Conservation (phyloP, 2,113 vertebrate species). For the Ptychochromis oligacanthus region DNA sequence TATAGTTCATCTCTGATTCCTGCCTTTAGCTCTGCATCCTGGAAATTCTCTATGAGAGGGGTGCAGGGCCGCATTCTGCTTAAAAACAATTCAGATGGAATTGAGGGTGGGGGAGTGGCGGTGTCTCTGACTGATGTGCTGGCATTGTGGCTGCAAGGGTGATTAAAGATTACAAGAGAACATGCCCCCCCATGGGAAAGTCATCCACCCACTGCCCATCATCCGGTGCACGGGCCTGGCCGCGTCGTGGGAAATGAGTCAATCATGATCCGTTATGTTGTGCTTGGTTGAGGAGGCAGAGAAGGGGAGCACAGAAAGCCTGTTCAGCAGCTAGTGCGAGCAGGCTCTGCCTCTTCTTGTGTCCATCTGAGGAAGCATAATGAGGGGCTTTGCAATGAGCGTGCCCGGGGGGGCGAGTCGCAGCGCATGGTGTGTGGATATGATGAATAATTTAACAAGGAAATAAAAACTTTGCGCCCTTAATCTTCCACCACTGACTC, state of each 20-base stretch:
- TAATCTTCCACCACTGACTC: constrained; percentile 67
- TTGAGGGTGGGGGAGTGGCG: constrained; percentile 19
- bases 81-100: constrained; percentile 52
- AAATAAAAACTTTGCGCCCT: constrained; percentile 60
- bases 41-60: constrained; percentile 62
- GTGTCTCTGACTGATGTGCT: constrained; percentile 70
- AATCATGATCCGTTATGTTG: constrained; percentile 55
- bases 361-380: constrained; percentile 56
- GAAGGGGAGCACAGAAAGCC: constrained; percentile 47
- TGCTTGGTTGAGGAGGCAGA: constrained; percentile 25
- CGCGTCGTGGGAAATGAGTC: constrained; percentile 72
- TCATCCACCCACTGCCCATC: constrained; percentile 67
- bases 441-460: constrained; percentile 71
- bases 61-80: constrained; percentile 44
- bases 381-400: constrained; percentile 58
- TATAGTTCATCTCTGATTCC: constrained; percentile 56
- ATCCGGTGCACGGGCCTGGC: constrained; percentile 33
- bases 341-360: constrained; percentile 50
- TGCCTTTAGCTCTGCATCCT: constrained; percentile 59
- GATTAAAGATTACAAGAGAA: constrained; percentile 65
- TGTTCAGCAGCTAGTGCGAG: constrained; percentile 51
- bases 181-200: constrained; percentile 74
- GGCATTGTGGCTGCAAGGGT: constrained; percentile 60
- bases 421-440: constrained; percentile 56
- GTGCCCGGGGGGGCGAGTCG: constrained; percentile 6